Evolutionary conservation across 1,140 invertebrate species (phyloP).

Genomic region (Atta colombica): DNA sequence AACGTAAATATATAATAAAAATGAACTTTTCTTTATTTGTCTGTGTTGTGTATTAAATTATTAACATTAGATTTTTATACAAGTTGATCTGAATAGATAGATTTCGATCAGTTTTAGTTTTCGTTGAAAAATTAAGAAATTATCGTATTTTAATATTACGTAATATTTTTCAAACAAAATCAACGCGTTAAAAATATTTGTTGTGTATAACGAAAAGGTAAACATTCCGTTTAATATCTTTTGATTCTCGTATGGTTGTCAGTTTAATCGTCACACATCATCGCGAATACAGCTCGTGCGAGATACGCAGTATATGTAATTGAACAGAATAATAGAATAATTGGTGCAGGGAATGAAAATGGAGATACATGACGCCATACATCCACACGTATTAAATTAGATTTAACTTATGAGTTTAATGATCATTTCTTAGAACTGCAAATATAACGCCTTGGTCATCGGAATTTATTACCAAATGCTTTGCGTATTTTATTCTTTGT

Average conservation of each 20-base stretch:
- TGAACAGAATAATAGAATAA: conserved; percentile 60
- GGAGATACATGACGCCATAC: conserved; percentile 51
- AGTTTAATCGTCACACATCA: conserved; percentile 34
- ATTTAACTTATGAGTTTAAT: conserved; percentile 52
- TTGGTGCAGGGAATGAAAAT: conserved; percentile 53
- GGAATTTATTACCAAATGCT: not conserved
- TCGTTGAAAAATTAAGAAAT: not conserved
- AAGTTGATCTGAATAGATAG: not conserved
- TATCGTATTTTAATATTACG: not conserved
- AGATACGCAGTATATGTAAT: conserved; percentile 57
- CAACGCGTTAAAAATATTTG: not conserved
- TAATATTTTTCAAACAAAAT: not conserved
- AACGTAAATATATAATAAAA: not conserved
- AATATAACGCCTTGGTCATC: not conserved
- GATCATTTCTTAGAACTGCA: conserved; percentile 30
- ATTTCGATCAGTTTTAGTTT: not conserved
- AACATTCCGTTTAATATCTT: not conserved
- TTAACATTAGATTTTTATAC: not conserved
- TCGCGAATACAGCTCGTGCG: conserved; percentile 21
- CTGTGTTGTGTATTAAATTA: not conserved
- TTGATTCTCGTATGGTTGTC: conserved; percentile 11
- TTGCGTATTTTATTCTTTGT: not conserved
- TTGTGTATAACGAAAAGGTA: not conserved
- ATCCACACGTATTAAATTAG: conserved; percentile 45
- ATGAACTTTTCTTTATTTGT: not conserved